Conservation (phyloP, 2,888 invertebrate genomes). For the Protophormia terraenovae region DNA sequence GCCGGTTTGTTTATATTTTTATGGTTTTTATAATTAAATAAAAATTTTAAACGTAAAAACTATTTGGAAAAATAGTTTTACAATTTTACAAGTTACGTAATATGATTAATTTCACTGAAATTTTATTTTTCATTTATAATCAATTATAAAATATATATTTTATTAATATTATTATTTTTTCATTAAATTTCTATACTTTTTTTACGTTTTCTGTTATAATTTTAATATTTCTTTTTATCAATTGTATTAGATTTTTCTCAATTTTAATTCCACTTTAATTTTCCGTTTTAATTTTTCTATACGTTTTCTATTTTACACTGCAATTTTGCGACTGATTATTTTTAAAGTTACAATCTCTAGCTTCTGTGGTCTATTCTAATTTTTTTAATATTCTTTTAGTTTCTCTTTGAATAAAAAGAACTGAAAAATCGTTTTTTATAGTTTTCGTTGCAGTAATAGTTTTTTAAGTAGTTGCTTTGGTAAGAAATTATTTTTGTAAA, state of each 20-base stretch:
- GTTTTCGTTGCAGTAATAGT: constrained; percentile 54
- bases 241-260: neutral
- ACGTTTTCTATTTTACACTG: constrained; percentile 52
- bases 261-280: neutral
- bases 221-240: neutral
- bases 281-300: neutral
- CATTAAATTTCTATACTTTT: neutral
- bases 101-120: neutral
- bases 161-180: neutral
- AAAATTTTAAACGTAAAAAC: neutral
- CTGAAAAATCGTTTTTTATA: neutral
- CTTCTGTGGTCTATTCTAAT: constrained; percentile 25
- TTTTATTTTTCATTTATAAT: neutral
- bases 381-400: constrained; percentile 21
- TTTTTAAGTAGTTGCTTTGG: constrained; percentile 32
- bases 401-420: constrained; percentile 28
- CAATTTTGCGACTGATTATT: constrained; percentile 63
- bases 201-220: neutral
- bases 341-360: constrained; percentile 60
- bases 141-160: neutral
- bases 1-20: constrained; percentile 45
- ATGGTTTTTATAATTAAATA: neutral
- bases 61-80: neutral
- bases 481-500: constrained; percentile 41
- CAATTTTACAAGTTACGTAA: constrained; percentile 18